phyloP scores from a whole-genome alignment of 2,797 vertebrate genomes.

The Paratrypauchen microcephalus region DNA sequence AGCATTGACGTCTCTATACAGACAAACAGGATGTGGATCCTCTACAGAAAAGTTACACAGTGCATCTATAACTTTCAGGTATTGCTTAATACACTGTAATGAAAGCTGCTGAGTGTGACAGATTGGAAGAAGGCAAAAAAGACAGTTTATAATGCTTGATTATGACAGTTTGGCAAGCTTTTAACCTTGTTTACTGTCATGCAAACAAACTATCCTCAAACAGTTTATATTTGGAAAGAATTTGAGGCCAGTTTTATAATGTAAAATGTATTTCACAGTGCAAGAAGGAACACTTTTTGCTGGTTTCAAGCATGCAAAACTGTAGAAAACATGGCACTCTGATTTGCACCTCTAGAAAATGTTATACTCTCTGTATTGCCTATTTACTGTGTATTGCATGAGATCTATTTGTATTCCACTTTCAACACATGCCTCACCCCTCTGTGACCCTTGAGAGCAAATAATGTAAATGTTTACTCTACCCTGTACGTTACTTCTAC shows the following conservation, averaged over 20 bases:
- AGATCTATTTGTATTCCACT: not conserved
- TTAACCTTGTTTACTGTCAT: not conserved
- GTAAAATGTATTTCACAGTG: too few relatives aligned
- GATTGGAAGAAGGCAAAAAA: not conserved
- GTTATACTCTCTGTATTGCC: too few relatives aligned
- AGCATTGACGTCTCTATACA: too few relatives aligned
- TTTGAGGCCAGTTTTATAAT: not conserved
- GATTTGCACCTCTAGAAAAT: too few relatives aligned
- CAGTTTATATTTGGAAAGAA: not conserved
- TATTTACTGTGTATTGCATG: not conserved
- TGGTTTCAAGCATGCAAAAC: not conserved
- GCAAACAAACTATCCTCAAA: not conserved
- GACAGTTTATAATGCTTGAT: not conserved
- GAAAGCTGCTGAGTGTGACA: not conserved
- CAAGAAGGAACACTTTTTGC: not conserved
- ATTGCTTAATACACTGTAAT: not conserved
- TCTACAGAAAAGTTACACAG: too few relatives aligned
- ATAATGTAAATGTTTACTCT: not conserved
- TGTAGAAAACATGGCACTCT: not conserved
- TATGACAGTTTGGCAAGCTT: not conserved
- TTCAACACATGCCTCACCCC: not conserved
- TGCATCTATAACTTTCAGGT: not conserved
- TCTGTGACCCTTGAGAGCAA: slow-evolving; percentile 6
- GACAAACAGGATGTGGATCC: too few relatives aligned
- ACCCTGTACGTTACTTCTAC: not conserved